Evolutionary conservation across 2,888 invertebrate species (phyloP).

Genomic region (Rhingia campestris): DNA sequence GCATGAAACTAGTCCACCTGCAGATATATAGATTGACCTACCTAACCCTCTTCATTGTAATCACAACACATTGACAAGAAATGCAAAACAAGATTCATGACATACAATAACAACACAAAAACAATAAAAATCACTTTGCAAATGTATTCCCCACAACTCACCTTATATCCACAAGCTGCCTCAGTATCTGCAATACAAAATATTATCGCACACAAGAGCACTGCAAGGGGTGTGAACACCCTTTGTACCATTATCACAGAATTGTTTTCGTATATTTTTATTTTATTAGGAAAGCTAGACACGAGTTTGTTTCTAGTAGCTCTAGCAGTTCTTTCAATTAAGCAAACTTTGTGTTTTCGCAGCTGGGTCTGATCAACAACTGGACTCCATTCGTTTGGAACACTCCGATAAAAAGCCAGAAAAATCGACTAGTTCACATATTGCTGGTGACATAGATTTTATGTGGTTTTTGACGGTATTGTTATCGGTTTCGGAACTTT

Average conservation of each 20-base stretch:
- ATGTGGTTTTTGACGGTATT: conserved; percentile 12
- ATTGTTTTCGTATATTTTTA: not conserved
- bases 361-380: conserved; percentile 49
- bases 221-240: conserved; percentile 28
- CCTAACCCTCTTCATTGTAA: too few species aligned
- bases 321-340: not conserved
- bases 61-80: too few species aligned
- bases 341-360: conserved; percentile 41
- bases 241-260: conserved; percentile 48
- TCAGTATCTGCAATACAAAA: conserved; percentile 24
- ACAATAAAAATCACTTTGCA: not conserved
- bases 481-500: conserved; percentile 22
- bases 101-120: too few species aligned
- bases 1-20: too few species aligned
- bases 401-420: conserved; percentile 40
- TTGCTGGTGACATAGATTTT: conserved; percentile 1
- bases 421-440: conserved; percentile 12
- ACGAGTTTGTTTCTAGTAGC: not conserved
- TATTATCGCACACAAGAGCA: conserved; percentile 29
- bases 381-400: conserved; percentile 47
- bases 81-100: too few species aligned
- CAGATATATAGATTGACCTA: too few species aligned
- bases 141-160: conserved; percentile 21
- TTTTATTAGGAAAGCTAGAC: not conserved
- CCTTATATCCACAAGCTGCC: conserved; percentile 66